These are phyloP conservation scores for Acanthosepion lycidas DNA, from an alignment of 2,888 invertebrate species.

Conservation along the genomic window DNA sequence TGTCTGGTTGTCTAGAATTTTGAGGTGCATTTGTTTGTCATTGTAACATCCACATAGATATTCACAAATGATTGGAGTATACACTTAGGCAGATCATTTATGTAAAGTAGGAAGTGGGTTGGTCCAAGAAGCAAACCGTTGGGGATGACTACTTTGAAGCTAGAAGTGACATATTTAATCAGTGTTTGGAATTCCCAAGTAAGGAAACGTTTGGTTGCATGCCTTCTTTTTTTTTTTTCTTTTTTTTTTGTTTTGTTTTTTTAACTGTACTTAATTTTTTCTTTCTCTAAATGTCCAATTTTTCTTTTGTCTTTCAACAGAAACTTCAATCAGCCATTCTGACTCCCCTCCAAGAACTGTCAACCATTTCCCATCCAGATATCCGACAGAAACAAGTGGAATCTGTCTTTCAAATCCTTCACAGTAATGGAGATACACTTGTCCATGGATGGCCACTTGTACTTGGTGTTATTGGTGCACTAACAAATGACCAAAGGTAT, in stretches of 20 bases:
- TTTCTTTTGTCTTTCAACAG: conserved; percentile 71
- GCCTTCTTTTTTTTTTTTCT: no score
- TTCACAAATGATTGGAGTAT: no score
- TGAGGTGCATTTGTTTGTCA: no score
- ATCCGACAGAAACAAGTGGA: conserved; percentile 95
- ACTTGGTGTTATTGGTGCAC: conserved; percentile 95
- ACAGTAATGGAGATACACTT: conserved; percentile 92
- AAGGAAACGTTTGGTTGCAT: no score
- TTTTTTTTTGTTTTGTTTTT: not conserved
- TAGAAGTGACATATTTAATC: no score
- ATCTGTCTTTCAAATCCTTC: conserved; percentile 92
- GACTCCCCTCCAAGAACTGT: conserved; percentile 92
- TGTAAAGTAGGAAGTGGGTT: no score
- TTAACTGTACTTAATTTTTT: not conserved
- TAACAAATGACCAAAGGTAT: conserved; percentile 92
- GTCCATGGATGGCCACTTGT: conserved; percentile 96
- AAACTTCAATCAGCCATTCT: conserved; percentile 89
- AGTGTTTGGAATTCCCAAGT: no score
- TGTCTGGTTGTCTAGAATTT: no score
- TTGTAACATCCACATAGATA: no score
- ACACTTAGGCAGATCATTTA: no score
- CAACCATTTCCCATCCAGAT: conserved; percentile 91
- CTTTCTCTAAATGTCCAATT: not conserved
- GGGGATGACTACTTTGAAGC: no score
- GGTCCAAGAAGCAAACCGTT: no score